These are phyloP conservation scores for Pyralis farinalis DNA, from an alignment of 2,888 invertebrate species.

Conservation along the genomic window DNA sequence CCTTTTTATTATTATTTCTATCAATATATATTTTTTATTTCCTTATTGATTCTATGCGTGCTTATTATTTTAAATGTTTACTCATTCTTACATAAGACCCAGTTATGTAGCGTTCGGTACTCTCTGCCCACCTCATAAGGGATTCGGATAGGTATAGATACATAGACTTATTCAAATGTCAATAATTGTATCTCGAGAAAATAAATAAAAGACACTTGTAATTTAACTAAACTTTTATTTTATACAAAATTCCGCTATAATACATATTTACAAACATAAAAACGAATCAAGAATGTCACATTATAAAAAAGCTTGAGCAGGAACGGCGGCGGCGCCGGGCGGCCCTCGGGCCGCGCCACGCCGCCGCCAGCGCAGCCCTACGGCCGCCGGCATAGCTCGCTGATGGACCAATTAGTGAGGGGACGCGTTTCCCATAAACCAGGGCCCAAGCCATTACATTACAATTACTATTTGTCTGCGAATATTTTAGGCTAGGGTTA, in stretches of 20 bases:
- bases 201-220: slow-evolving; percentile 38
- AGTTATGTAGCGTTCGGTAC: too few relatives aligned
- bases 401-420: slow-evolving; percentile 2
- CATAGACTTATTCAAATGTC: too few relatives aligned
- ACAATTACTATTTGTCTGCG: too few relatives aligned
- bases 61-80: too few relatives aligned
- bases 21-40: too few relatives aligned
- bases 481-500: too few relatives aligned
- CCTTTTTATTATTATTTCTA: too few relatives aligned
- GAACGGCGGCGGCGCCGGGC: slow-evolving; percentile 41
- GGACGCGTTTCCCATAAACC: slow-evolving; percentile 1
- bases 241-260: slow-evolving; percentile 77
- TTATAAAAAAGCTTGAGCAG: slow-evolving; percentile 72
- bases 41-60: too few relatives aligned
- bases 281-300: slow-evolving; percentile 71
- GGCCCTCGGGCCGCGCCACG: slow-evolving; percentile 29
- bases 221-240: slow-evolving; percentile 72
- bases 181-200: slow-evolving; percentile 9
- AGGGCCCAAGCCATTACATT: too few relatives aligned
- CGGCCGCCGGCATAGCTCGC: slow-evolving; percentile 4
- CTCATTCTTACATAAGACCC: too few relatives aligned
- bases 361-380: slow-evolving; percentile 26
- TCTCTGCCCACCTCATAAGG: too few relatives aligned
- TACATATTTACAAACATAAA: slow-evolving; percentile 80
- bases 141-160: too few relatives aligned